These are phyloP conservation scores for Diachasma alloeum DNA, from an alignment of 1,140 invertebrate genomes.

Conservation along the genomic window DNA sequence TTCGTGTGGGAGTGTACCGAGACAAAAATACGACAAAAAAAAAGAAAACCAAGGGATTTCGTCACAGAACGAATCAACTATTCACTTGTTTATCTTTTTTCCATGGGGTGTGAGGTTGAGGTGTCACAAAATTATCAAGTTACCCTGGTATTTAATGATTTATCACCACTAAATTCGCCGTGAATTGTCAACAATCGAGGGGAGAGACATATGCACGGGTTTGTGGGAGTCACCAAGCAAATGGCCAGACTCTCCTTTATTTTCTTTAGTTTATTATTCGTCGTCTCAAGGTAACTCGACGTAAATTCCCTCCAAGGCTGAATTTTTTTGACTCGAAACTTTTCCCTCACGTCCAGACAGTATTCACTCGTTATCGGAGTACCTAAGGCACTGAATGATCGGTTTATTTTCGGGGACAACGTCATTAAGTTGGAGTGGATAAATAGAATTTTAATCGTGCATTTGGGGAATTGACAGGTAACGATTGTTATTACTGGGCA, in stretches of 20 bases:
- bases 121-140: slow-evolving; percentile 16
- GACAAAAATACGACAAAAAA: not conserved
- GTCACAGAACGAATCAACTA: not conserved
- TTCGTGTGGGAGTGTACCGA: not conserved
- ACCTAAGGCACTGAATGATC: not conserved
- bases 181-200: not conserved
- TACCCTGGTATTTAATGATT: not conserved
- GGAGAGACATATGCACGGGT: slow-evolving; percentile 4
- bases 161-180: slow-evolving; percentile 2
- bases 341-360: not conserved
- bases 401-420: not conserved
- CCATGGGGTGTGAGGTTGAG: not conserved
- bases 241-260: not conserved
- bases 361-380: not conserved
- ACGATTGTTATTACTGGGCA: slow-evolving; percentile 44
- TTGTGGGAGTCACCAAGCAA: slow-evolving; percentile 10
- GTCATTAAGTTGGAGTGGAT: not conserved
- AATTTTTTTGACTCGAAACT: slow-evolving; percentile 1
- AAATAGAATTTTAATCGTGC: not conserved
- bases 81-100: not conserved
- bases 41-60: not conserved
- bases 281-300: slow-evolving; percentile 22
- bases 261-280: slow-evolving; percentile 14
- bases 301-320: slow-evolving; percentile 18
- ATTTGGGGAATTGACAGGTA: not conserved